phyloP scores from a whole-genome alignment of 2,888 invertebrate genomes.

The Asteroscopus sphinx region DNA sequence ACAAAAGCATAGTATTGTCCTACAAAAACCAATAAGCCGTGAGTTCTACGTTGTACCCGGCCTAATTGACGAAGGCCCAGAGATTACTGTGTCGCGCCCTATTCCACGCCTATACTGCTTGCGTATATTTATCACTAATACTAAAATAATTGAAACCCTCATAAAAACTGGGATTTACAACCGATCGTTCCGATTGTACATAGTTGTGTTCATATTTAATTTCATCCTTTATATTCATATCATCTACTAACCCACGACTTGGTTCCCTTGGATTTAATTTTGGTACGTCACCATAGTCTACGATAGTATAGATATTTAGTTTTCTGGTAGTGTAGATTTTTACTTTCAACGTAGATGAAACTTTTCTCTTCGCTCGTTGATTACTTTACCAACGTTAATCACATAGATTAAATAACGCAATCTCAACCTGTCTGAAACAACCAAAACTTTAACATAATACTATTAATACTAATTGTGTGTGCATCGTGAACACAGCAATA shows the following conservation, averaged over 20 bases:
- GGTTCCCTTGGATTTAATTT: slow-evolving; percentile 15
- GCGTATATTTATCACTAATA: slow-evolving; percentile 43
- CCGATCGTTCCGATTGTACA: too few species aligned
- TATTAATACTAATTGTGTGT: too few species aligned
- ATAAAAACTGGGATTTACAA: slow-evolving; percentile 34
- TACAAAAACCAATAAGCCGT: slow-evolving; percentile 61
- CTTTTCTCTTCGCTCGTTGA: neutral
- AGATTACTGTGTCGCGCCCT: slow-evolving; percentile 50
- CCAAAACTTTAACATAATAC: slow-evolving; percentile 4
- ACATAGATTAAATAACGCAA: slow-evolving; percentile 3
- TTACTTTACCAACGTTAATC: neutral
- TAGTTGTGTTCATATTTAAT: slow-evolving; percentile 25
- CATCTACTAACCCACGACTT: slow-evolving; percentile 16
- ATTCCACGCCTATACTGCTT: slow-evolving; percentile 21
- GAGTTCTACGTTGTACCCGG: slow-evolving; percentile 53
- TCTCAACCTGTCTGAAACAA: slow-evolving; percentile 7
- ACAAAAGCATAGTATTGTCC: slow-evolving; percentile 50
- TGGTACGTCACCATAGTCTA: neutral
- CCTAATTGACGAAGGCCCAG: slow-evolving; percentile 58
- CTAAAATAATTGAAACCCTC: slow-evolving; percentile 35
- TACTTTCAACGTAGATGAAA: neutral
- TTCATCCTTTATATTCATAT: slow-evolving; percentile 31
- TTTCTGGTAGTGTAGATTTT: neutral
- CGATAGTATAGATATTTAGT: neutral
- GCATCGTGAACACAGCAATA: slow-evolving; percentile 16